Evolutionary conservation across 1,140 invertebrate species (phyloP).

Genomic region (Sesamia nonagrioides): DNA sequence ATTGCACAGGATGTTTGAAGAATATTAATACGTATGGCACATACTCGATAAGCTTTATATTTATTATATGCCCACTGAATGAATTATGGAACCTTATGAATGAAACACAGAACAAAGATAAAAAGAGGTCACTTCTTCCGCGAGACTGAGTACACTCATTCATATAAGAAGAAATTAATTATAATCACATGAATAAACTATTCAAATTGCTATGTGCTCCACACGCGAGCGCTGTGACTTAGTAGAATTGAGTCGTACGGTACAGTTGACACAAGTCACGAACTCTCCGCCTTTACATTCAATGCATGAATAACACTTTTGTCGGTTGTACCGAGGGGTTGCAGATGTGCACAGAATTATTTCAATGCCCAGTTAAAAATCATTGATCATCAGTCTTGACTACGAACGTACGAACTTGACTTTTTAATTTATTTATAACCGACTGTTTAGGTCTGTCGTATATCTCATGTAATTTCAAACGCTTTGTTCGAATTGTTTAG

Average conservation of each 20-base stretch:
- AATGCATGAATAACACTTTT: conserved; percentile 54
- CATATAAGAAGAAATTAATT: conserved; percentile 71
- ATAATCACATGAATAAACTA: conserved; percentile 67
- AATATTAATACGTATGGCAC: conserved; percentile 13
- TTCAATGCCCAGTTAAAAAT: conserved; percentile 46
- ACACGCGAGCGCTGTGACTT: conserved; percentile 55
- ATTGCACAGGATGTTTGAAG: conserved; percentile 27
- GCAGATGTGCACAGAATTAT: conserved; percentile 49
- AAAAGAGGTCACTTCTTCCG: conserved; percentile 61
- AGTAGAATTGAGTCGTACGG: conserved; percentile 44
- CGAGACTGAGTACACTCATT: conserved; percentile 58
- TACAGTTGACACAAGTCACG: conserved; percentile 55
- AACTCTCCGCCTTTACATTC: conserved; percentile 51
- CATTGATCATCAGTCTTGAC: conserved; percentile 39
- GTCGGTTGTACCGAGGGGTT: conserved; percentile 41
- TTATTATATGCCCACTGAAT: conserved; percentile 41
- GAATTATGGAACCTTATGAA: conserved; percentile 33
- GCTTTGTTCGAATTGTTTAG: conserved; percentile 33
- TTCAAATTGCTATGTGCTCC: conserved; percentile 55
- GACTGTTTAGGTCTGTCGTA: conserved; percentile 36
- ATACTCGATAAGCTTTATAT: conserved; percentile 35
- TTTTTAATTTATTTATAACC: conserved; percentile 37
- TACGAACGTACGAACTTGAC: conserved; percentile 19
- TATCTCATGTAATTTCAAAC: conserved; percentile 28
- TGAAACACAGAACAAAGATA: conserved; percentile 48